Percentiles rank a stretch among this genome's conserved stretches.
Evolutionary conservation across 2,888 invertebrate genomes (phyloP).

Genomic region (Isotomurus palustris): DNA sequence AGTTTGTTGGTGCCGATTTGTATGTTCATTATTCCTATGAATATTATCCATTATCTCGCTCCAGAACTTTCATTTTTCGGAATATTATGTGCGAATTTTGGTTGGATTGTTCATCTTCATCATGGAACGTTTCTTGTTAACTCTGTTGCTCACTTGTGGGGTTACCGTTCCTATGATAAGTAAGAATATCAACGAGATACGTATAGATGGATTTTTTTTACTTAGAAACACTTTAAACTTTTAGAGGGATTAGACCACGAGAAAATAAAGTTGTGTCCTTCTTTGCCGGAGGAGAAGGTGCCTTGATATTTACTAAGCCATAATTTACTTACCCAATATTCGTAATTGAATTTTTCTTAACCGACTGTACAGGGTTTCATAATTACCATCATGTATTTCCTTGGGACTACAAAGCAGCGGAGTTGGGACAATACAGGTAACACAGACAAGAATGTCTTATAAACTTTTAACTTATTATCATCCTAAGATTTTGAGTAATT

Average conservation of each 20-base stretch:
- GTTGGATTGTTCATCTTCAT: neutral
- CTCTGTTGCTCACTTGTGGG: constrained; percentile 6
- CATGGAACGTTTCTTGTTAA: constrained; percentile 2
- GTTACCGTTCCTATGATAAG: constrained; percentile 36
- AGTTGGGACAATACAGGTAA: constrained; percentile 61
- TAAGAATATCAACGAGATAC: no score
- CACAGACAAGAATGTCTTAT: no score
- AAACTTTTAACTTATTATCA: no score
- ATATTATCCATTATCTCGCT: neutral
- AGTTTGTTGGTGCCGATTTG: neutral
- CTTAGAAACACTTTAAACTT: no score
- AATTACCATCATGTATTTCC: constrained; percentile 92
- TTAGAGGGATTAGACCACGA: no score
- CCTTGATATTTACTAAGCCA: no score
- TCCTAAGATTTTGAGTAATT: no score
- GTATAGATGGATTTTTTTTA: no score
- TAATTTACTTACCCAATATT: neutral
- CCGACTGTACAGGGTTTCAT: constrained; percentile 92
- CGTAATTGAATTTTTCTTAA: no score
- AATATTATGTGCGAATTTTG: neutral
- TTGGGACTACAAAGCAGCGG: constrained; percentile 87
- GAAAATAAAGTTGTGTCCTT: no score
- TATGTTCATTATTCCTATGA: neutral
- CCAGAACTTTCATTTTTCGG: neutral
- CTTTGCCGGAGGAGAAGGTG: no score